Base-by-base conservation (phyloP, 2,113 vertebrate genomes). In the Ochotona princeps region DNA sequence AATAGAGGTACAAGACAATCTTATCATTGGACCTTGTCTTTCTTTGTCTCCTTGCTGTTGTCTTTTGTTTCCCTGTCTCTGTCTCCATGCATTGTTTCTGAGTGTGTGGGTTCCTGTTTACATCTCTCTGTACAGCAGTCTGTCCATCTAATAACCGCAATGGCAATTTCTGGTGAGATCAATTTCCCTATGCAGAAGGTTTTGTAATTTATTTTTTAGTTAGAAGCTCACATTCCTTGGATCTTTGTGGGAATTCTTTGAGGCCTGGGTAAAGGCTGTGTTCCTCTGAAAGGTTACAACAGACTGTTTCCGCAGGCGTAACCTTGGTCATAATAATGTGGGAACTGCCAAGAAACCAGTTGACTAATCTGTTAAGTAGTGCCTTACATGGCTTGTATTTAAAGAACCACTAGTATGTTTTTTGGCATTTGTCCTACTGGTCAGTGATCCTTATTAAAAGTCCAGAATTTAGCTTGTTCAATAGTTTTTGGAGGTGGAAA, bases 221-320 rank as follows among this genome's bases (percentile, higher is more conserved):
- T 89, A 57, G 84, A 87, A 87, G 65, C 81, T 92, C 65, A 47
- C 95, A 96, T 96, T 97, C 96, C 78, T 96, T 72, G 87, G 85
- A 96, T 97, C 96, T 95, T 94, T 96, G 96, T 95, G 96, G 96
- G 93, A 95, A 96, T 95, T 94, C 82, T 94, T 96, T 80, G 87
- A 93, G 83, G 93, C 84, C 87, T 13, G 35, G 65, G 87, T 89
- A 91, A 92, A 95, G 76, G 83, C 92, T 93, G 76, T 94, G 92
- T 47, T 95, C 49, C 44, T 92, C 44, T 78, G 89, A 92, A 83
- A 95, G 70, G 70, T 92, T 93, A 93, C 79, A 89, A 83, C 76
- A 95, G 91, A 92, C 91, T 91, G 35, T 94, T 96, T 97, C 90
- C 94, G 93, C 69, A 95, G 93, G 74, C 91, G 54, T 28, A 92